These are phyloP conservation scores for Rhynchotus rufescens DNA, from an alignment of 2,797 vertebrate species.

Conservation along the genomic window DNA sequence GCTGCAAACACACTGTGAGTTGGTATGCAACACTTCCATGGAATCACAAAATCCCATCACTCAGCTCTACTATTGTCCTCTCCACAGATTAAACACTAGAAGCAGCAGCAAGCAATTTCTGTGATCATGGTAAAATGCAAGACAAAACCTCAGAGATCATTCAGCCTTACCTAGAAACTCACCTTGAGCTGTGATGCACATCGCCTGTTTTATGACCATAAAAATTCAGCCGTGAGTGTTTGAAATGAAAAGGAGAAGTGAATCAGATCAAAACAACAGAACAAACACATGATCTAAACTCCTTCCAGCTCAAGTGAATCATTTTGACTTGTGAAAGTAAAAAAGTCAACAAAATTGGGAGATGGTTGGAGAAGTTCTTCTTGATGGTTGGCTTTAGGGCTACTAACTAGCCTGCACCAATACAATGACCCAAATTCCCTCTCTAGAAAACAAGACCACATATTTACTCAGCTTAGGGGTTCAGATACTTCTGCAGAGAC, in stretches of 20 bases:
- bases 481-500: background rate
- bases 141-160: background rate
- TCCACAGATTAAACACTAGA: background rate
- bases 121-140: background rate
- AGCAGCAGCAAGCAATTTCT: background rate
- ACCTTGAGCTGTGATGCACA: background rate
- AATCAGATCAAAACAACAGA: background rate
- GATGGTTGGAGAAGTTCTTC: background rate
- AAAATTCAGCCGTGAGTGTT: background rate
- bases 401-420: background rate
- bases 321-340: background rate
- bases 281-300: background rate
- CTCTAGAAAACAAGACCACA: slow-evolving; percentile 2
- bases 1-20: background rate
- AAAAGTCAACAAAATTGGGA: background rate
- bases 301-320: background rate
- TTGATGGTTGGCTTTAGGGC: background rate
- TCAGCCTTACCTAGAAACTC: background rate
- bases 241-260: background rate
- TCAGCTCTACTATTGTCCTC: background rate
- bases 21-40: background rate
- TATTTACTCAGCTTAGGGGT: background rate
- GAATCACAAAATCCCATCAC: background rate
- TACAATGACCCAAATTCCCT: background rate
- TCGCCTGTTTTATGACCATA: background rate